A percentile compares a stretch with the other conserved stretches of the same genome.
Evolutionary conservation across 2,113 vertebrate species (phyloP).

Genomic region (Apeltes quadracus): DNA sequence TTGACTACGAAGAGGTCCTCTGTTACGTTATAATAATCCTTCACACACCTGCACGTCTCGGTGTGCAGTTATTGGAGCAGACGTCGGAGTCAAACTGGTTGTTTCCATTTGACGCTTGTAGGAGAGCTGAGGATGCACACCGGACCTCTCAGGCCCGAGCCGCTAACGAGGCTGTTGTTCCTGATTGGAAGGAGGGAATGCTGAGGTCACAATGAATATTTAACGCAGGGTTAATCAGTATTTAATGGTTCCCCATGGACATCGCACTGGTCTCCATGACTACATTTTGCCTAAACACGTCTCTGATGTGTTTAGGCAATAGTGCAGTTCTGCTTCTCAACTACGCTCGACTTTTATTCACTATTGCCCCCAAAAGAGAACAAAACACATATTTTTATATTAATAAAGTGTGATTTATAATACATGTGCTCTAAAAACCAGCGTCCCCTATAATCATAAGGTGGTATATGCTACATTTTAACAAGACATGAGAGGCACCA

Average conservation of each 20-base stretch:
- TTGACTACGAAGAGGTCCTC: background rate
- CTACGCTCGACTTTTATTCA: background rate
- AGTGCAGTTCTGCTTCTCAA: background rate
- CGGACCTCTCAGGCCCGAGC: background rate
- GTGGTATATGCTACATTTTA: background rate
- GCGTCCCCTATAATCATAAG: background rate
- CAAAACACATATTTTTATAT: background rate
- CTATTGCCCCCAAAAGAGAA: background rate
- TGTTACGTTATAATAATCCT: slow-evolving; percentile 2
- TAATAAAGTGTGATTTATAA: slow-evolving; percentile 8
- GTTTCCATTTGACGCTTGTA: background rate
- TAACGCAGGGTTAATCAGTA: slow-evolving; percentile 22
- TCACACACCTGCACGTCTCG: background rate
- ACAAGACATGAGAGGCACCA: background rate
- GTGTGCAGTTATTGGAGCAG: background rate
- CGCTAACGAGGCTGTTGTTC: background rate
- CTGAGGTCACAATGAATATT: slow-evolving; percentile 3
- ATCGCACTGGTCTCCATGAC: background rate
- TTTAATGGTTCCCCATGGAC: slow-evolving; percentile 7
- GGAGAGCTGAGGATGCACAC: background rate
- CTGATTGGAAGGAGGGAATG: slow-evolving; percentile 15
- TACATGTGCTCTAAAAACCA: background rate
- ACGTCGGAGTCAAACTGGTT: background rate
- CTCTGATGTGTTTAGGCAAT: background rate
- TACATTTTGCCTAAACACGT: background rate